Evolutionary conservation across 2,113 vertebrate species (phyloP).

Genomic region (Bubo scandiacus): DNA sequence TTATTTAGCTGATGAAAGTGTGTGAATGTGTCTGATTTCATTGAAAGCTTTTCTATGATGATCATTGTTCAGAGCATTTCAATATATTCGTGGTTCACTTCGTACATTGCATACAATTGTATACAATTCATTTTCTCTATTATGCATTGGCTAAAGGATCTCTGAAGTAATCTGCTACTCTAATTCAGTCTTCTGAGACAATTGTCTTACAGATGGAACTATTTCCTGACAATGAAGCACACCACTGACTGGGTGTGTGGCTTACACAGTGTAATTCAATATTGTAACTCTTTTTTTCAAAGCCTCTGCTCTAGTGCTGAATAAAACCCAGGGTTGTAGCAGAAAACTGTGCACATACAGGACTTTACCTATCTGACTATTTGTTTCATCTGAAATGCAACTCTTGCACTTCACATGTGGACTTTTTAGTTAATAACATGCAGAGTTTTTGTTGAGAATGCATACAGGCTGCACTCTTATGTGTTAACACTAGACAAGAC

Average conservation of each 20-base stretch:
- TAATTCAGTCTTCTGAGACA: background rate
- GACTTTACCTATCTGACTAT: too few species aligned
- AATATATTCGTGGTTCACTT: background rate
- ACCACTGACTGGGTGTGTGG: background rate
- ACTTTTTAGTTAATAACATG: background rate
- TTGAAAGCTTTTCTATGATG: background rate
- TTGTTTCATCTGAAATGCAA: background rate
- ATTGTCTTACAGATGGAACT: background rate
- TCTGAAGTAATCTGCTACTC: background rate
- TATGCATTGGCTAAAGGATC: background rate
- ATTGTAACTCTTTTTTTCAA: background rate
- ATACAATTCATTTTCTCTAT: background rate
- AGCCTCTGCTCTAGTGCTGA: background rate
- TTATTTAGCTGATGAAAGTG: background rate
- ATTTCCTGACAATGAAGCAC: background rate
- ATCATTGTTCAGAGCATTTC: background rate
- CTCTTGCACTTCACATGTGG: background rate
- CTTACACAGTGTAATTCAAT: background rate
- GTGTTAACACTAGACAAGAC: background rate
- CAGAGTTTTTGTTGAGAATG: background rate
- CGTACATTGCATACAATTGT: background rate
- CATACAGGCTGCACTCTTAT: background rate
- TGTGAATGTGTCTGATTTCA: background rate
- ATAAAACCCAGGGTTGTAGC: background rate
- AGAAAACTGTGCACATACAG: background rate